Base-by-base conservation (phyloP, 2,797 vertebrate species). In the Chaenodraco wilsoni region DNA sequence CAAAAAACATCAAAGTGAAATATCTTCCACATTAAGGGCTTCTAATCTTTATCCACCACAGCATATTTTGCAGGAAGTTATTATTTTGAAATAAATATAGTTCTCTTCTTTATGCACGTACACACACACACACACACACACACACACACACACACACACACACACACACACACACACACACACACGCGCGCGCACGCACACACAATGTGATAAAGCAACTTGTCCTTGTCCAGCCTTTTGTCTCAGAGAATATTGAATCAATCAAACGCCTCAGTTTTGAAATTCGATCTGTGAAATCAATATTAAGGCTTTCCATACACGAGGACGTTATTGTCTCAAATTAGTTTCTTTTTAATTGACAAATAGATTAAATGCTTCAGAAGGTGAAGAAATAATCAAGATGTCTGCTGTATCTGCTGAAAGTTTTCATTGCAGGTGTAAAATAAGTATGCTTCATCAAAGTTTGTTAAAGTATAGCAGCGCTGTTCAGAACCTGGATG, bases 281-380 rank as follows among this genome's bases (percentile, higher is more conserved):
- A 75, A 81, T 49, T 51, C 5, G 9, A 74, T 70, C 23, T 56
- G 52, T 58, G 15, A 63, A 66, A 79, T 77, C 79, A 78, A 75
- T 78, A 64, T 49, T 45, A 19, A 44, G 11, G n/a, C 56, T n/a
- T 58, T 17, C 16, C 50, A 19, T 44, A 58, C 21, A 45, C 5
- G 13, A 56, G 15, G 21, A n/a, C 2, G 46, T 37, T 37, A 12
- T 14, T 5, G 13, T 60, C 16, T 65, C 40, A 40, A 41, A 21
- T 75, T 51, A 17, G 45, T 67, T 60, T 69, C 6, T 55, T 41
- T 61, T 23, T 54, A 12, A 65, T 19, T 56, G n/a, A 11, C 27
- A 70, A 43, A 37, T 31, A 40, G 21, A 54, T 45, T 23, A 65
- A 17, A 66, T 45, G 7, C 37, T 61, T 58, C 10, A 56, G 9